Evolutionary conservation across 23 tunicate species (phyloP), one percentile per base, ranked within the genome.

Genomic region (Botrylloides violaceus): DNA sequence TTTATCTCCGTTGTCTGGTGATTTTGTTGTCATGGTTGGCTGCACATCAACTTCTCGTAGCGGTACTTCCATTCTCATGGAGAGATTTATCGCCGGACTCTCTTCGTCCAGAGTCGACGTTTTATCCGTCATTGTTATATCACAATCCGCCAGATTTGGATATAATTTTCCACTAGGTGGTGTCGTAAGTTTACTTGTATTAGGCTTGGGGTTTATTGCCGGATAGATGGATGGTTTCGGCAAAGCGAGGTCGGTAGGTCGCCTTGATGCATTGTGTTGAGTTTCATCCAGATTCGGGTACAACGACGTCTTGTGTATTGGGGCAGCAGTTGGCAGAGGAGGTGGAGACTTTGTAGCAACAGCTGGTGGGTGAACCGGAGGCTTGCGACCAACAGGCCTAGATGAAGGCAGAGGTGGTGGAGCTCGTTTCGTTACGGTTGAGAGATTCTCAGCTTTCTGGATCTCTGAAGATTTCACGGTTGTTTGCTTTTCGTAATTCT

Each of bases 281-380:
- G 26, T 34, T 34, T 29, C 36, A 31, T 63, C 70, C 35, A 63
- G 29, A 12, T 63, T 63, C 12, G 70, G 70, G 35, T 63, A 63
- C 43, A 68, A 36, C 1, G 58, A 22, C 29, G 56, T 25, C 19
- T 37, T 35, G 57, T 68, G 74, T 4, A 68, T 25, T 0, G 74
- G 74, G 24, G 74, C 56, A 4, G 58, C 29, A 19, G 57, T n/a
- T 0, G 74, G 74, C 37, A 68, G 32, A 20, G 74, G 74, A 6
- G 74, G 74, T 24, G 74, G 49, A 43, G 12, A 2, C 37, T 68
- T 64, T 0, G 70, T 37, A 39, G 35, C 70, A 24, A 39, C 32
- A 1, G 28, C 1, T 64, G 70, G 38, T 29, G 36, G n/a, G 38
- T 37, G 21, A 24, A 27, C 38, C 25, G 23, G 18, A 0, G 22